Percentiles rank a stretch among this genome's conserved stretches.
These are phyloP conservation scores for Zaprionus obscuricornis DNA, from an alignment of 2,888 invertebrate species.

Conservation along the genomic window DNA sequence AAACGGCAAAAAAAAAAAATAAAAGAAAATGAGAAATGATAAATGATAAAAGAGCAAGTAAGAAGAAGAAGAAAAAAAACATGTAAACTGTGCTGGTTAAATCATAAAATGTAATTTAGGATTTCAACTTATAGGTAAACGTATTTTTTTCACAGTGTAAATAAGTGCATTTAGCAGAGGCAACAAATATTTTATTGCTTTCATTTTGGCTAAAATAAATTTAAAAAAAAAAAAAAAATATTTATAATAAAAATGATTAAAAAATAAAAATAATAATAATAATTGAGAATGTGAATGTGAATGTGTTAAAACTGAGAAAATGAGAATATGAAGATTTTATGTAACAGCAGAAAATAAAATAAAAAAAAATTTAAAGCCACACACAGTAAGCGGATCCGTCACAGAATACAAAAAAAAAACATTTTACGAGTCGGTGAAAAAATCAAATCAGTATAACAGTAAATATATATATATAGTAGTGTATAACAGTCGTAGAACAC, in stretches of 20 bases:
- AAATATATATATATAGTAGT: too few relatives aligned
- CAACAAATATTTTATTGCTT: too few relatives aligned
- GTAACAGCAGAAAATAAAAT: neutral
- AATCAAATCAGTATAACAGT: neutral
- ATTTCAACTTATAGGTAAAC: neutral
- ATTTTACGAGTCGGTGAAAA: conserved; percentile 18
- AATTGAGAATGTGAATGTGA: conserved; percentile 21
- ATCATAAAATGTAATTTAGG: too few relatives aligned
- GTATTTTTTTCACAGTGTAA: conserved; percentile 50
- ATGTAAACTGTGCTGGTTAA: too few relatives aligned
- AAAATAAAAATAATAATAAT: conserved; percentile 17
- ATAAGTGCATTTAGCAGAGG: conserved; percentile 49
- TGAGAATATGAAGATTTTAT: neutral
- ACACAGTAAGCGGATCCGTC: conserved; percentile 68
- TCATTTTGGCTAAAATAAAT: conserved; percentile 7
- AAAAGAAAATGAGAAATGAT: neutral
- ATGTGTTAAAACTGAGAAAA: conserved; percentile 6
- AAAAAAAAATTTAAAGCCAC: conserved; percentile 8
- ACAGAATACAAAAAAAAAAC: conserved; percentile 40
- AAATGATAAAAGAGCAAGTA: neutral
- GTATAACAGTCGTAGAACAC: neutral
- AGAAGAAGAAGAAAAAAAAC: conserved; percentile 1
- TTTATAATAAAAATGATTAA: conserved; percentile 12
- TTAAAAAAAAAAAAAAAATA: conserved; percentile 4
- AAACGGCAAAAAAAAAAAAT: neutral